phyloP scores from a whole-genome alignment of 2,888 invertebrate genomes.

The Oeneis ivallda region DNA sequence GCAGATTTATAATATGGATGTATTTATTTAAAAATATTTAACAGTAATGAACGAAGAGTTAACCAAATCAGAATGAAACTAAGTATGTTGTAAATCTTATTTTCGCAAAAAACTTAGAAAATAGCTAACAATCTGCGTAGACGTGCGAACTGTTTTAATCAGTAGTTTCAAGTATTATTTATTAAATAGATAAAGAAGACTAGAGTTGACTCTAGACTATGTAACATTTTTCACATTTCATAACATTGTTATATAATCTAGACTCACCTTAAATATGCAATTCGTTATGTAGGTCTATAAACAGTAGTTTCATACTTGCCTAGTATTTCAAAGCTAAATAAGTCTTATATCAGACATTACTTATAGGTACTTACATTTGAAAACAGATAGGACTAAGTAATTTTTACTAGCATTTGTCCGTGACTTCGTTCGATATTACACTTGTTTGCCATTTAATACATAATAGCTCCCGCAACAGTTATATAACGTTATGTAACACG shows the following conservation, averaged over 20 bases:
- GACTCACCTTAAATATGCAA: not conserved
- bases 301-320: not conserved
- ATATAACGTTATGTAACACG: not conserved
- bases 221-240: not conserved
- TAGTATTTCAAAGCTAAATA: slow-evolving; percentile 15
- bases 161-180: not conserved
- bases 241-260: not conserved
- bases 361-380: slow-evolving; percentile 3
- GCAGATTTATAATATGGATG: too few relatives aligned
- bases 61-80: too few relatives aligned
- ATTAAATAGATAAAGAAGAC: not conserved
- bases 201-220: not conserved
- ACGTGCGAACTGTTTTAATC: not conserved
- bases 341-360: slow-evolving; percentile 17
- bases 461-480: not conserved
- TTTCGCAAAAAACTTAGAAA: too few relatives aligned
- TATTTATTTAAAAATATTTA: too few relatives aligned
- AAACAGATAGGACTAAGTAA: slow-evolving; percentile 9
- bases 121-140: not conserved
- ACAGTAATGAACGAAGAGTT: too few relatives aligned
- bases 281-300: slow-evolving; percentile 5
- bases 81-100: too few relatives aligned
- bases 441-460: not conserved
- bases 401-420: slow-evolving; percentile 22
- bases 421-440: slow-evolving; percentile 11